Evolutionary conservation across 2,888 invertebrate genomes (phyloP).

Genomic region (Tipula unca): DNA sequence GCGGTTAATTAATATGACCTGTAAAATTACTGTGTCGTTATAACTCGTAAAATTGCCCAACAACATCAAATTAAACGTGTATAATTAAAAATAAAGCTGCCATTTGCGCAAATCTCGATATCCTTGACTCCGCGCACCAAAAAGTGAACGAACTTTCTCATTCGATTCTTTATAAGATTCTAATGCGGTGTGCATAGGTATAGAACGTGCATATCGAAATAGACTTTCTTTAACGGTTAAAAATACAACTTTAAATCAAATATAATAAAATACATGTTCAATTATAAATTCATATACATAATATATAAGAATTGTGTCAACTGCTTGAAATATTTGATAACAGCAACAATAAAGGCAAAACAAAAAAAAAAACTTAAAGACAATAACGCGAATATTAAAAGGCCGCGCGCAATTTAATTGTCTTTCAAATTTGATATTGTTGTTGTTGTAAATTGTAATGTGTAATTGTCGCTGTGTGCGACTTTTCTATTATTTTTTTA

Average conservation of each 20-base stretch:
- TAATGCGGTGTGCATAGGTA: background rate
- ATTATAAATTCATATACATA: conserved; percentile 1
- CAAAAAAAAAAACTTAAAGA: background rate
- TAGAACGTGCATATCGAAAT: background rate
- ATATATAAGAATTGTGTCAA: background rate
- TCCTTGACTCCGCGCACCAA: background rate
- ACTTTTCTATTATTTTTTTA: background rate
- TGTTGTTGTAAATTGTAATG: background rate
- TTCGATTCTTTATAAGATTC: background rate
- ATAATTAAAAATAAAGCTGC: background rate
- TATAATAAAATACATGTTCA: background rate
- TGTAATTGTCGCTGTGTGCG: background rate
- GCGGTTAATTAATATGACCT: background rate
- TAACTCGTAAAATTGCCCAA: background rate
- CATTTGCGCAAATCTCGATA: background rate
- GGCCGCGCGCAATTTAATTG: background rate
- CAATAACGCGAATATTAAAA: background rate
- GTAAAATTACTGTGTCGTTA: background rate
- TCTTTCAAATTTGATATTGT: background rate
- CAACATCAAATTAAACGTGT: background rate
- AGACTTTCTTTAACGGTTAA: background rate
- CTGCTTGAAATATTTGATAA: conserved; percentile 14
- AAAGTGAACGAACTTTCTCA: background rate
- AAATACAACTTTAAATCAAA: background rate
- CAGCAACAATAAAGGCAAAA: background rate